Conservation (phyloP, 2,888 invertebrate genomes). For the Petrophora chlorosata region DNA sequence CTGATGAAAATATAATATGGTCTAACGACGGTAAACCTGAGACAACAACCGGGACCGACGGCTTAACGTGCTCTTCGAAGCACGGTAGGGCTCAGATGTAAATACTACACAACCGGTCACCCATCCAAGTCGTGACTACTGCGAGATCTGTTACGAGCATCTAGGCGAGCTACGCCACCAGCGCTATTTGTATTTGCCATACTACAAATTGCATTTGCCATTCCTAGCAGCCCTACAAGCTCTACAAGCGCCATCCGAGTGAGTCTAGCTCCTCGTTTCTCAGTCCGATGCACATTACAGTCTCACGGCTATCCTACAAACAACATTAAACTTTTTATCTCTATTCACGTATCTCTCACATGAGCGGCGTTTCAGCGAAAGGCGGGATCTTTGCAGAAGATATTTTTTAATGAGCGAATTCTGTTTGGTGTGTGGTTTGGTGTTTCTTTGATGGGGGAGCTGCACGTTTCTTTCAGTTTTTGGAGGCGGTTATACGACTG, state of each 20-base stretch:
- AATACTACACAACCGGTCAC: no score
- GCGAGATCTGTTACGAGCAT: no score
- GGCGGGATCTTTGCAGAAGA: conserved; percentile 17
- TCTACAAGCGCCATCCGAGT: conserved; percentile 35
- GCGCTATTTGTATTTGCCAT: no score
- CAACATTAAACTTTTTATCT: conserved; percentile 60
- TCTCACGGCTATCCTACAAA: conserved; percentile 50
- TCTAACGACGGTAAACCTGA: no score
- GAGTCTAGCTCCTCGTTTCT: conserved; percentile 54
- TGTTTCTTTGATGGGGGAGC: conserved; percentile 22
- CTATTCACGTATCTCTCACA: conserved; percentile 27
- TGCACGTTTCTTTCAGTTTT: conserved; percentile 11
- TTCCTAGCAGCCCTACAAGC: conserved; percentile 24
- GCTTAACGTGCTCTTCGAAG: no score
- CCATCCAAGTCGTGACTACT: no score
- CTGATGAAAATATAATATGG: no score
- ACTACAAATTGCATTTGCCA: not conserved
- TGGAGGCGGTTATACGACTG: no score
- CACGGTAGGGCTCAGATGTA: no score
- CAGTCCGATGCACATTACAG: conserved; percentile 56
- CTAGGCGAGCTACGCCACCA: no score
- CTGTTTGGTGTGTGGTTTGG: no score
- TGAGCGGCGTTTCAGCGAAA: conserved; percentile 9
- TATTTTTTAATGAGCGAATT: conserved; percentile 35
- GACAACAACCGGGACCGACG: no score